phyloP scores from a whole-genome alignment of 2,113 vertebrate species.

The Notothenia coriiceps region DNA sequence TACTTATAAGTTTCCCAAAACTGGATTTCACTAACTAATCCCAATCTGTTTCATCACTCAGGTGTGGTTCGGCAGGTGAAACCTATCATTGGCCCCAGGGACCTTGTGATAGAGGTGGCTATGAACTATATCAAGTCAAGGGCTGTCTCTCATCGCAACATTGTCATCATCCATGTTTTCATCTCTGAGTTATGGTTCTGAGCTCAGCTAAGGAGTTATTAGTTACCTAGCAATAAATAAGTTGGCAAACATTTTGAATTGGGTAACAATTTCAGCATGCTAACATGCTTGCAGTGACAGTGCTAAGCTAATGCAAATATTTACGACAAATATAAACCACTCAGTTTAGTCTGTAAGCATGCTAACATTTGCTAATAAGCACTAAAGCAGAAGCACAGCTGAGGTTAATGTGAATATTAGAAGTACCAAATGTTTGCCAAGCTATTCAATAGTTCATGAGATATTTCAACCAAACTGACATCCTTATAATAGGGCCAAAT shows the following conservation, averaged over 20 bases:
- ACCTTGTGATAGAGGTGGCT: conserved; percentile 85
- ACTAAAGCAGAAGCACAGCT: background rate
- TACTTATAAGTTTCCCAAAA: background rate
- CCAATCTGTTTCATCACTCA: conserved; percentile 53
- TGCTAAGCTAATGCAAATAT: background rate
- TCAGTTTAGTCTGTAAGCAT: background rate
- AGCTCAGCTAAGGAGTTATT: conserved; percentile 42
- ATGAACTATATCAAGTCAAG: conserved; percentile 88
- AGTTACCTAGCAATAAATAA: background rate
- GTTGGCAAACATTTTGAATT: background rate
- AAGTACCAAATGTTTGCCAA: background rate
- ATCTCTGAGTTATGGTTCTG: conserved; percentile 92
- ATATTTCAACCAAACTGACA: background rate
- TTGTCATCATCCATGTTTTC: conserved; percentile 88
- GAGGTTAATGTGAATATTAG: background rate
- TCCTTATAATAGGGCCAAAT: background rate
- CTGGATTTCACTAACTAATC: conserved; percentile 2
- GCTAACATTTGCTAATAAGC: background rate
- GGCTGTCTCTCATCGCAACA: conserved; percentile 86
- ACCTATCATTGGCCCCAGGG: conserved; percentile 86
- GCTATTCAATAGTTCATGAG: background rate
- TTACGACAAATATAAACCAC: no score
- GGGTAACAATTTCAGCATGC: background rate
- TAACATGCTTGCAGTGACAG: background rate
- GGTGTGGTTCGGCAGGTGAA: conserved; percentile 91